A percentile compares a stretch with the other conserved stretches of the same genome.
Conservation (phyloP, 2,888 invertebrate genomes). For the Drosophila stalkeri region DNA sequence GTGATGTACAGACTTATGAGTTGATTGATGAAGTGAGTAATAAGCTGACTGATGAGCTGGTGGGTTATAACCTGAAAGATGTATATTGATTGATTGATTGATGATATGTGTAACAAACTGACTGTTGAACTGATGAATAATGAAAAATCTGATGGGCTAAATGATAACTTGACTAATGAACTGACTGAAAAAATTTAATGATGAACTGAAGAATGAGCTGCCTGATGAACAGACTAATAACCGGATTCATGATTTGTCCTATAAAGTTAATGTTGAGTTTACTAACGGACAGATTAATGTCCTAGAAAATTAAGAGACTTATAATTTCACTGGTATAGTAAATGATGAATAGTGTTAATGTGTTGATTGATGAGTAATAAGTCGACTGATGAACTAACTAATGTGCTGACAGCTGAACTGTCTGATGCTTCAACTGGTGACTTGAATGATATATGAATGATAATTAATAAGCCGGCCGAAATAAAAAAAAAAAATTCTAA, state of each 20-base stretch:
- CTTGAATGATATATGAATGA: no score
- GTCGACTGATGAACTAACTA: neutral
- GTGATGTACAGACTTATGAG: neutral
- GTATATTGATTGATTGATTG: no score
- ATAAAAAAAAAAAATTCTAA: no score
- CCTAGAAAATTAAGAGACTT: neutral
- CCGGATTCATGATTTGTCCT: neutral
- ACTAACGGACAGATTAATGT: no score
- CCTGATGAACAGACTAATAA: neutral
- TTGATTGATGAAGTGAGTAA: neutral
- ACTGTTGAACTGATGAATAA: no score
- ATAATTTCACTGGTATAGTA: neutral
- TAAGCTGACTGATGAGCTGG: neutral
- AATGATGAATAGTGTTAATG: neutral
- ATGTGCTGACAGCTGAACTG: neutral
- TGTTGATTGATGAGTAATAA: neutral
- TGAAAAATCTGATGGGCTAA: no score
- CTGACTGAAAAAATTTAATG: no score
- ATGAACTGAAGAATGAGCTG: neutral
- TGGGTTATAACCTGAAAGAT: no score
- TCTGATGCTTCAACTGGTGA: no score
- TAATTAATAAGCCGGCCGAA: no score
- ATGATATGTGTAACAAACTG: no score
- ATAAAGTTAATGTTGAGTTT: no score
- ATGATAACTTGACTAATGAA: neutral